Percentiles rank a stretch among this genome's conserved stretches.
Evolutionary conservation across 92 coral and sea anemone species (phyloP).

Genomic region (Porites divaricata): DNA sequence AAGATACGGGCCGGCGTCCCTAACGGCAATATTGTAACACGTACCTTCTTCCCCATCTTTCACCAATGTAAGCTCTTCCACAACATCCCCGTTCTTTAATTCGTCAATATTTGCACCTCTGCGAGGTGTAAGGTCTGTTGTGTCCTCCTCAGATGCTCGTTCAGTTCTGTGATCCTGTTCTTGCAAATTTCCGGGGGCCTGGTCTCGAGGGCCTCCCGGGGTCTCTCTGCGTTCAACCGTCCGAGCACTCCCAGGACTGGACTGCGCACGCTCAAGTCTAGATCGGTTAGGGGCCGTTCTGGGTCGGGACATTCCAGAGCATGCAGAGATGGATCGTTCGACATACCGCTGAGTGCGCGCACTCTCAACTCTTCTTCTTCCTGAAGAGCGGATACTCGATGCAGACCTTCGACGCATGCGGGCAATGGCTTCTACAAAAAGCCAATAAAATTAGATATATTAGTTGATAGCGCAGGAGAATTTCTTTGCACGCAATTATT

Average conservation of each 20-base stretch:
- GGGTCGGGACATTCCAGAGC: slow-evolving; percentile 79
- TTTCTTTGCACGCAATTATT: too few species aligned
- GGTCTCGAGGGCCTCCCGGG: slow-evolving; percentile 3
- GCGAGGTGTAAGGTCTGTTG: background rate
- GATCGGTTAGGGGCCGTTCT: slow-evolving; percentile 56
- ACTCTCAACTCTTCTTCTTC: slow-evolving; percentile 84
- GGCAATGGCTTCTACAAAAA: slow-evolving; percentile 67
- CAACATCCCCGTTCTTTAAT: background rate
- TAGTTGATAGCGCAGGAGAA: background rate
- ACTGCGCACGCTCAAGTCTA: slow-evolving; percentile 39
- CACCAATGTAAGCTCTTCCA: slow-evolving; percentile 6
- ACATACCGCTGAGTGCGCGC: slow-evolving; percentile 82
- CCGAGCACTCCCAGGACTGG: slow-evolving; percentile 3
- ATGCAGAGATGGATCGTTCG: slow-evolving; percentile 85
- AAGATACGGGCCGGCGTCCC: background rate
- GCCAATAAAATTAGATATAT: background rate
- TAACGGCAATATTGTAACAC: background rate
- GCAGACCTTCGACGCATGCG: slow-evolving; percentile 81
- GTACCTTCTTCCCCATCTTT: slow-evolving; percentile 23
- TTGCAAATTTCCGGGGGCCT: background rate
- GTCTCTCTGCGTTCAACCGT: slow-evolving; percentile 9
- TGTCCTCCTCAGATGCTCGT: slow-evolving; percentile 15
- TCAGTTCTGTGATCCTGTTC: background rate
- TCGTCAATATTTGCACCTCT: background rate
- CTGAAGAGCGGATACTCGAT: slow-evolving; percentile 79